A percentile compares a stretch with the other conserved stretches of the same genome.
phyloP scores from a whole-genome alignment of 1,140 invertebrate species.

The Araneus ventricosus region DNA sequence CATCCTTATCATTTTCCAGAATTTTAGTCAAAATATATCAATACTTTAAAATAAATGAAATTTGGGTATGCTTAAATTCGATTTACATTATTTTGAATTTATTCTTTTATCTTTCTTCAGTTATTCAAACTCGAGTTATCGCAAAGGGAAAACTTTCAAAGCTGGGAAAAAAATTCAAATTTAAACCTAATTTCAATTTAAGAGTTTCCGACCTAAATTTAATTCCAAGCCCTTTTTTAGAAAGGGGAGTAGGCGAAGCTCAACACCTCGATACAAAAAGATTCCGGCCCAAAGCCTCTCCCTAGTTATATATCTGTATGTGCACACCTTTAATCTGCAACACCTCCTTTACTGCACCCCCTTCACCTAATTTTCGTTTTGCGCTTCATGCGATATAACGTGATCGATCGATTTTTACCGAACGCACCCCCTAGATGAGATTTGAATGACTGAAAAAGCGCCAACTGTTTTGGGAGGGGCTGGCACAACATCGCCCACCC shows the following conservation, averaged over 20 bases:
- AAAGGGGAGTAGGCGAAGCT: not conserved
- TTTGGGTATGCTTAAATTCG: too few relatives aligned
- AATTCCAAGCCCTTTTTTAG: not conserved
- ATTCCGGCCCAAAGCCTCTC: not conserved
- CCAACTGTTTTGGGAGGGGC: not conserved
- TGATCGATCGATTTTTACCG: not conserved
- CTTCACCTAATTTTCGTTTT: constrained; percentile 1
- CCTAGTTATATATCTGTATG: not conserved
- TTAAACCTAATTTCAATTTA: not conserved
- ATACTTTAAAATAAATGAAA: too few relatives aligned
- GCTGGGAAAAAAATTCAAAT: not conserved
- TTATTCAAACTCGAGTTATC: too few relatives aligned
- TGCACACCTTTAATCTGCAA: constrained; percentile 16
- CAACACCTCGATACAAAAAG: not conserved
- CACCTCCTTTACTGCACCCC: not conserved
- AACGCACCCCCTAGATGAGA: constrained; percentile 6
- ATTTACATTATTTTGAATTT: too few relatives aligned
- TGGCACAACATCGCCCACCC: not conserved
- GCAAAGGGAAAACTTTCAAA: too few relatives aligned
- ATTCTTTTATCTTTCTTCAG: too few relatives aligned
- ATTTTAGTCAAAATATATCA: too few relatives aligned
- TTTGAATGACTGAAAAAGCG: not conserved
- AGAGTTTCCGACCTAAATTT: not conserved
- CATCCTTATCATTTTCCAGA: too few relatives aligned
- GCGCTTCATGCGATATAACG: not conserved